phyloP scores from a whole-genome alignment of 2,888 invertebrate species.

The Aphodius granarius region DNA sequence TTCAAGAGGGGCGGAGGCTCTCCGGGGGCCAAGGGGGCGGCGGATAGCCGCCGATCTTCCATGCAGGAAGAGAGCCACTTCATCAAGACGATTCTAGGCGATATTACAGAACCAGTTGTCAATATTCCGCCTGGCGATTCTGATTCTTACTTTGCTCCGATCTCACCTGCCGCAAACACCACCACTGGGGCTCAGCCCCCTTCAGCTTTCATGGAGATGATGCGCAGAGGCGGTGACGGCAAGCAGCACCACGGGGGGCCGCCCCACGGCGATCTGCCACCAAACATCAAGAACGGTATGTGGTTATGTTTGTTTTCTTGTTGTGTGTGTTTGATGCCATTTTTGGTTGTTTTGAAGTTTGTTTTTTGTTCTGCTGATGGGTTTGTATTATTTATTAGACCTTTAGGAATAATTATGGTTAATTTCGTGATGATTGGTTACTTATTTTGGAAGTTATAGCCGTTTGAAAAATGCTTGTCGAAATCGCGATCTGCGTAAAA shows the following conservation, averaged over 20 bases:
- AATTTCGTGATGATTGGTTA: too few relatives aligned
- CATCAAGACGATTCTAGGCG: conserved; percentile 67
- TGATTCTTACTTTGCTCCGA: conserved; percentile 70
- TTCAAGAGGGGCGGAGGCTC: conserved; percentile 68
- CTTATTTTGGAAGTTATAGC: too few relatives aligned
- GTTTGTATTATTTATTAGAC: too few relatives aligned
- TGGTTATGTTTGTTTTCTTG: background rate
- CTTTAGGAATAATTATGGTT: too few relatives aligned
- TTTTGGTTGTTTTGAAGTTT: background rate
- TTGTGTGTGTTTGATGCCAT: background rate
- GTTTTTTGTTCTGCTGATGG: background rate
- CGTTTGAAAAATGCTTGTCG: too few relatives aligned
- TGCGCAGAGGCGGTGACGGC: conserved; percentile 71
- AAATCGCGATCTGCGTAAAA: too few relatives aligned
- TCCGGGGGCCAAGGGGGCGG: conserved; percentile 47
- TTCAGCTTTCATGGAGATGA: conserved; percentile 67
- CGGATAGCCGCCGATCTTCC: conserved; percentile 57
- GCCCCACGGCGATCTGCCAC: conserved; percentile 28
- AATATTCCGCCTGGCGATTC: conserved; percentile 55
- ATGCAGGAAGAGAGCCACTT: conserved; percentile 61
- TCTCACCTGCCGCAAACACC: conserved; percentile 64
- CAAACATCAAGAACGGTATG: conserved; percentile 33
- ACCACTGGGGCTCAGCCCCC: conserved; percentile 40
- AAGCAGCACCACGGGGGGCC: conserved; percentile 46
- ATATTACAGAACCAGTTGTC: conserved; percentile 56